These are phyloP conservation scores for Neotoxoptera formosana DNA, from an alignment of 1,140 invertebrate genomes.

Conservation along the genomic window DNA sequence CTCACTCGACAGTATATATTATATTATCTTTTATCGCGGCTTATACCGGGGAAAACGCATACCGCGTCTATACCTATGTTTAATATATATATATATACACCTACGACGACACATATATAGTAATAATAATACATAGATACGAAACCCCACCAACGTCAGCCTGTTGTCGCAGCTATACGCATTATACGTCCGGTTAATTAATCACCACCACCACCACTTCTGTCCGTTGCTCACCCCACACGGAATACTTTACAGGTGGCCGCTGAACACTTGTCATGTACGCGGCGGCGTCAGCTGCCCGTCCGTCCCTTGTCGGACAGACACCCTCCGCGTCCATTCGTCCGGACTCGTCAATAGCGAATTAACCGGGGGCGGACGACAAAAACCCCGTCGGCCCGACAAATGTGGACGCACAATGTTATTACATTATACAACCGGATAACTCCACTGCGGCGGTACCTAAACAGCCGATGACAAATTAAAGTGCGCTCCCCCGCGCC, in stretches of 20 bases:
- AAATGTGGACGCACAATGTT: not conserved
- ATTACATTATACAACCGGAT: not conserved
- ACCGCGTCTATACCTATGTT: not conserved
- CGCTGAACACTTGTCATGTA: conserved; percentile 27
- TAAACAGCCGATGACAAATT: conserved; percentile 24
- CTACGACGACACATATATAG: not conserved
- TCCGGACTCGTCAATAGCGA: not conserved
- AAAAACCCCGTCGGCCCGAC: not conserved
- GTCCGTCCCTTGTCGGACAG: not conserved
- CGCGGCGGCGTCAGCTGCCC: conserved; percentile 32
- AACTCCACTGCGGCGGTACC: not conserved
- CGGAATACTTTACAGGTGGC: conserved; percentile 48
- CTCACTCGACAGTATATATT: not conserved
- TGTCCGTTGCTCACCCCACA: not conserved
- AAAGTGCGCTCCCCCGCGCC: not conserved
- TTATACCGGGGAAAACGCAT: not conserved
- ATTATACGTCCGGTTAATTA: conserved; percentile 44
- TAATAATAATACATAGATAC: not conserved
- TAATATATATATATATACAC: not conserved
- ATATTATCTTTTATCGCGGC: conserved; percentile 12
- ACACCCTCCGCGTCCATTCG: not conserved
- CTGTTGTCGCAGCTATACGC: conserved; percentile 27
- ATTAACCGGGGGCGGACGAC: not conserved
- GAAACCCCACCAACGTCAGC: conserved; percentile 38
- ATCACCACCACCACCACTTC: not conserved